Conservation (phyloP, 64 coral and sea anemone species). For the Pocillopora damicornis region DNA sequence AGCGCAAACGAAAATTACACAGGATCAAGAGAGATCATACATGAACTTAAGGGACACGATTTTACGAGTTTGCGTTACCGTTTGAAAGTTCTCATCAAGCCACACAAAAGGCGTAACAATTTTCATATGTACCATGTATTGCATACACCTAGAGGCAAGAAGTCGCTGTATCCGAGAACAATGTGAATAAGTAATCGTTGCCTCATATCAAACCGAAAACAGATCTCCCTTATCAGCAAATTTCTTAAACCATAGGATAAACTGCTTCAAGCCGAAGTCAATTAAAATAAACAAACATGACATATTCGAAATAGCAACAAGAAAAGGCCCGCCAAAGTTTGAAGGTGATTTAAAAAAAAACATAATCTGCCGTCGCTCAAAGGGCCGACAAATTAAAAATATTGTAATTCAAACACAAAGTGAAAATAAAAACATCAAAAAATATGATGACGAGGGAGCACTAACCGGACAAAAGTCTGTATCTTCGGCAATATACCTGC, state of each 20-base stretch:
- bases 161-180: not conserved
- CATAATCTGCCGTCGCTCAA: not conserved
- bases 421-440: not conserved
- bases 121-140: not conserved
- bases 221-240: not conserved
- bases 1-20: not conserved
- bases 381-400: not conserved
- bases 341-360: not conserved
- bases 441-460: not conserved
- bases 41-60: not conserved
- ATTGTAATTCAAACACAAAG: not conserved
- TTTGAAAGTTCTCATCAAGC: not conserved
- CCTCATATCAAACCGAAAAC: not conserved
- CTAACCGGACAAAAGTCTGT: slow-evolving; percentile 98
- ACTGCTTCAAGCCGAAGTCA: not conserved
- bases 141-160: not conserved
- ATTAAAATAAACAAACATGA: not conserved
- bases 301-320: not conserved
- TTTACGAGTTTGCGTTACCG: not conserved
- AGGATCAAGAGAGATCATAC: not conserved
- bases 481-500: slow-evolving; percentile 82
- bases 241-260: not conserved
- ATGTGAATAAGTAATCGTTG: not conserved
- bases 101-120: not conserved
- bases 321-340: not conserved